Conservation (phyloP, 2,797 vertebrate genomes). For the Labroides dimidiatus region DNA sequence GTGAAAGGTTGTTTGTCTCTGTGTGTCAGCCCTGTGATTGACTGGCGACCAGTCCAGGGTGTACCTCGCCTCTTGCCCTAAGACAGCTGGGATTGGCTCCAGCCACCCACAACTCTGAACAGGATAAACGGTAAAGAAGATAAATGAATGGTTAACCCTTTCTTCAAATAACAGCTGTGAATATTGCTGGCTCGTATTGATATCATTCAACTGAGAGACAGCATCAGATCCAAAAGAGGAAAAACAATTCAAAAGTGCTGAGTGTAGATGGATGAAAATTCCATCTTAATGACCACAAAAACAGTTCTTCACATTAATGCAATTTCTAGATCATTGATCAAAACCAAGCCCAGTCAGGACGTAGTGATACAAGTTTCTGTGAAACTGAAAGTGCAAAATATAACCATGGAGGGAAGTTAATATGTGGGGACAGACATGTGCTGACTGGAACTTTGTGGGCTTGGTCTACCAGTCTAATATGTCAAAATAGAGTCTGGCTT, state of each 20-base stretch:
- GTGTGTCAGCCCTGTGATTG: no score
- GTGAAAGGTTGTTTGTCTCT: no score
- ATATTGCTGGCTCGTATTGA: not conserved
- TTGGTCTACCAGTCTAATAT: no score
- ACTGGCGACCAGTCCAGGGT: no score
- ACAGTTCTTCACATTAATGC: not conserved
- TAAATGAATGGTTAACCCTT: no score
- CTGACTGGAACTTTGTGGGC: not conserved
- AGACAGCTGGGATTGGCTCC: no score
- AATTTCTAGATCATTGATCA: not conserved
- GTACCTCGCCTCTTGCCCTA: no score
- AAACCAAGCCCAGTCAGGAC: not conserved
- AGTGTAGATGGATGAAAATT: not conserved
- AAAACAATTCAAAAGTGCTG: not conserved
- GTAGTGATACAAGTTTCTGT: not conserved
- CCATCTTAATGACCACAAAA: no score
- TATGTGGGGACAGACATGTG: not conserved
- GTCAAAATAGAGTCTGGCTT: no score
- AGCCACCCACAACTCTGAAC: no score
- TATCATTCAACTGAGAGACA: conserved; percentile 5
- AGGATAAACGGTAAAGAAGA: no score
- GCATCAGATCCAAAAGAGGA: not conserved
- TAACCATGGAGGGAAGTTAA: not conserved
- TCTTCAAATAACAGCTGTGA: not conserved
- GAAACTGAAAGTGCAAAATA: not conserved